Conservation (phyloP, 2,797 vertebrate species). For the Sarcophilus harrisii region DNA sequence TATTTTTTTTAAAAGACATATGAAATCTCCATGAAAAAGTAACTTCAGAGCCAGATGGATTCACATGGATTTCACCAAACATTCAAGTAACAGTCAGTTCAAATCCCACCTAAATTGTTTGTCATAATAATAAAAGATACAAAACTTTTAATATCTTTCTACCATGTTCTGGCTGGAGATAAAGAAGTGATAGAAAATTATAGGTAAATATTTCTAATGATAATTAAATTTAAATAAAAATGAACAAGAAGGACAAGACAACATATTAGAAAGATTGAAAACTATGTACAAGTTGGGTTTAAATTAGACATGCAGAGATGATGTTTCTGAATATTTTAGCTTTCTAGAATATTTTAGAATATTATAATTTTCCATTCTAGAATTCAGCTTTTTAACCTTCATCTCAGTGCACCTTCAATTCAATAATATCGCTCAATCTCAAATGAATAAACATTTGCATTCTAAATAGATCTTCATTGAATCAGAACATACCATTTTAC, state of each 20-base stretch:
- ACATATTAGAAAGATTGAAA: not conserved
- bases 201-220: not conserved
- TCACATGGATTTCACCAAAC: not conserved
- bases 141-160: not conserved
- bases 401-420: too few relatives aligned
- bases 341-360: too few relatives aligned
- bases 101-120: not conserved
- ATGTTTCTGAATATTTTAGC: not conserved
- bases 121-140: not conserved
- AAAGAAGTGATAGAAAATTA: not conserved
- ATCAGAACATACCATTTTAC: too few relatives aligned
- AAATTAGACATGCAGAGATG: not conserved
- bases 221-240: not conserved
- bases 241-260: not conserved
- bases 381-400: too few relatives aligned
- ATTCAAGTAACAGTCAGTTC: not conserved
- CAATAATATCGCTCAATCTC: too few relatives aligned
- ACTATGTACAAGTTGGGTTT: not conserved
- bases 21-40: not conserved
- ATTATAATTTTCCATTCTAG: too few relatives aligned
- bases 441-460: too few relatives aligned
- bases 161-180: not conserved
- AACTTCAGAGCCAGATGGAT: not conserved
- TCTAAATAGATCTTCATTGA: too few relatives aligned
- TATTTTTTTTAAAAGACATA: not conserved